phyloP scores from a whole-genome alignment of 2,113 vertebrate genomes.

The Heliornis fulica region DNA sequence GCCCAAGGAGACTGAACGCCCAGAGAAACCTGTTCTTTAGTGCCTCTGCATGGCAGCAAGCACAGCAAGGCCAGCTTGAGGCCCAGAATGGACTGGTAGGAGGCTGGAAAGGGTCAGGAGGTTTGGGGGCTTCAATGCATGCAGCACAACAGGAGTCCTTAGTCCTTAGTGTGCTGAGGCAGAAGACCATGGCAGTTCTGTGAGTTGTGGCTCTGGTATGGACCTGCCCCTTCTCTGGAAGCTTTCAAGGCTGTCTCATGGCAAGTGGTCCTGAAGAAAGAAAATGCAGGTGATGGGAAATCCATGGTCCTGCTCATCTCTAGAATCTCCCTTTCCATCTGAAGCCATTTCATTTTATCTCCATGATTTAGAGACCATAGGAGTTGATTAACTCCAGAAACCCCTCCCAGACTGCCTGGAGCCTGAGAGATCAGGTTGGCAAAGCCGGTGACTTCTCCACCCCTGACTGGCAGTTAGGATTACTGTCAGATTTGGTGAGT shows the following conservation, averaged over 20 bases:
- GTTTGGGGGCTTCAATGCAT: not conserved
- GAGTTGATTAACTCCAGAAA: not conserved
- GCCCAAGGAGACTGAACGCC: not conserved
- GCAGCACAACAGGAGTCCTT: not conserved
- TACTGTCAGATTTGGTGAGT: not conserved
- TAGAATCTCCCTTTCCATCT: not conserved
- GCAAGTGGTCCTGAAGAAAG: not conserved
- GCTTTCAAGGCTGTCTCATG: not conserved
- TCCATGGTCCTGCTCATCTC: not conserved
- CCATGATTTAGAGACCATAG: not conserved
- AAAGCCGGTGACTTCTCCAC: not conserved
- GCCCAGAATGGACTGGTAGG: not conserved
- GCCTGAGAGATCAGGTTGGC: not conserved
- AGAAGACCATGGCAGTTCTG: not conserved
- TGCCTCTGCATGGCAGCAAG: not conserved
- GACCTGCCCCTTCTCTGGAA: not conserved
- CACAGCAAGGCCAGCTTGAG: not conserved
- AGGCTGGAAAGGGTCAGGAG: not conserved
- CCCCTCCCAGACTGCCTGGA: not conserved
- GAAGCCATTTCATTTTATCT: not conserved
- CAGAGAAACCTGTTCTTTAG: not conserved
- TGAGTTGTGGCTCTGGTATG: not conserved
- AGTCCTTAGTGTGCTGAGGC: rapidly evolving
- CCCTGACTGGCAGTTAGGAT: not conserved
- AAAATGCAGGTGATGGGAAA: not conserved